Evolutionary conservation across 2,797 vertebrate genomes (phyloP).

Genomic region (Acanthornis magna): DNA sequence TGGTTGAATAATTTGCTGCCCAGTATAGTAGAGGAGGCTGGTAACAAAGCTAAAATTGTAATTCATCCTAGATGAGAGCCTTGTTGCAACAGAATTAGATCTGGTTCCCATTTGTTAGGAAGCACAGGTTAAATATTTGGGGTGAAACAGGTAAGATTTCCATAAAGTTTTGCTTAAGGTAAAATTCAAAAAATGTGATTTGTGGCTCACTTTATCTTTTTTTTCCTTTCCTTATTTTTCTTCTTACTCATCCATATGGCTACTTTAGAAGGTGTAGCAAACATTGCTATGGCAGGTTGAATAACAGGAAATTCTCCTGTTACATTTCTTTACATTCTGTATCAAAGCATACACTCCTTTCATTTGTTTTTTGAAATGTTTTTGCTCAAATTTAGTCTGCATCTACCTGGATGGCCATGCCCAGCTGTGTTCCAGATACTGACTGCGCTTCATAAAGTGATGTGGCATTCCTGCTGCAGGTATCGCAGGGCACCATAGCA

Average conservation of each 20-base stretch:
- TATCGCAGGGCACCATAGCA: not conserved
- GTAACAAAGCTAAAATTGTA: not conserved
- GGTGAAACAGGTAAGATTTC: not conserved
- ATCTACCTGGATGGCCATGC: not conserved
- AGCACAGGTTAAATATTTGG: not conserved
- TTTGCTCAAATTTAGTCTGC: not conserved
- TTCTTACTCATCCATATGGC: not conserved
- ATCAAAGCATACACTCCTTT: not conserved
- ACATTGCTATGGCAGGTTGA: not conserved
- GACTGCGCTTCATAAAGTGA: not conserved
- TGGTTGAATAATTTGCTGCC: not conserved
- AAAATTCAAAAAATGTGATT: not conserved
- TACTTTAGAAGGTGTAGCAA: not conserved
- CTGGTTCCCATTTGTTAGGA: not conserved
- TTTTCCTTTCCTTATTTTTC: not conserved
- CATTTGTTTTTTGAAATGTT: not conserved
- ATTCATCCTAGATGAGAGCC: not conserved
- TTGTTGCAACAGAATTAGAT: not conserved
- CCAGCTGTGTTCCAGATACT: not conserved
- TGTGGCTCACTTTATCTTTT: not conserved
- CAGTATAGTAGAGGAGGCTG: not conserved
- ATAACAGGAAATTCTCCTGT: not conserved
- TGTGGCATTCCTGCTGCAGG: rapidly evolving
- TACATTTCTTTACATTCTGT: not conserved
- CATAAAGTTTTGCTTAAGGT: not conserved